phyloP scores from a whole-genome alignment of 2,888 invertebrate species.

The Nomada lathburiana region DNA sequence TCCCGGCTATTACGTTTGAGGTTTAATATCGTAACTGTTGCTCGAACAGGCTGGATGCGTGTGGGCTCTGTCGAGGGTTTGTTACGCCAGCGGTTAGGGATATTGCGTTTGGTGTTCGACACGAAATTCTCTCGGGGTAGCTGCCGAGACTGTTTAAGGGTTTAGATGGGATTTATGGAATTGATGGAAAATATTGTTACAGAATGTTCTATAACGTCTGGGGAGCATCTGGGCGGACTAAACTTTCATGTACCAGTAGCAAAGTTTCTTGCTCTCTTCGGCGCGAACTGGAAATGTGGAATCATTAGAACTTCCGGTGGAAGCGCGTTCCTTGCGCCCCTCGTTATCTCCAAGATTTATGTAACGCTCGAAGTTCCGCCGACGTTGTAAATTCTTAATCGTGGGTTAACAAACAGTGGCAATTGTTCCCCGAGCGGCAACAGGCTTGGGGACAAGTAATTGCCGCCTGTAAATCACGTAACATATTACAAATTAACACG shows the following conservation, averaged over 20 bases:
- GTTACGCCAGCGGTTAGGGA: neutral
- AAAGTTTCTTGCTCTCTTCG: neutral
- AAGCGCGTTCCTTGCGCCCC: slow-evolving; percentile 4
- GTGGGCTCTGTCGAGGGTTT: neutral
- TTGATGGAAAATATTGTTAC: too few relatives aligned
- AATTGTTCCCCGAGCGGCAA: neutral
- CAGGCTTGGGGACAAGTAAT: too few relatives aligned
- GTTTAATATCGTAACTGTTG: neutral
- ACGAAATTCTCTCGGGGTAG: neutral
- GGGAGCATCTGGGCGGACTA: neutral
- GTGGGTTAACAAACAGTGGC: slow-evolving; percentile 16
- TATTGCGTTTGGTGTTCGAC: slow-evolving; percentile 1
- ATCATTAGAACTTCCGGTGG: slow-evolving; percentile 23
- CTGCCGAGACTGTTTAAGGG: neutral
- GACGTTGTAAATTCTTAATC: slow-evolving; percentile 17
- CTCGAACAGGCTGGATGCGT: neutral
- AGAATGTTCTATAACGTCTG: neutral
- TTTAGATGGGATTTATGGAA: neutral
- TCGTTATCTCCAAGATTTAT: slow-evolving; percentile 23
- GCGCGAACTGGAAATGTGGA: neutral
- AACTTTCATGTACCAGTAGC: neutral
- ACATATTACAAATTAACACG: neutral
- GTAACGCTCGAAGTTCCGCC: slow-evolving; percentile 6
- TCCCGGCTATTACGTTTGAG: neutral
- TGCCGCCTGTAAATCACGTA: neutral